phyloP scores from a whole-genome alignment of 2,888 invertebrate genomes.

The Trachelus stipa region DNA sequence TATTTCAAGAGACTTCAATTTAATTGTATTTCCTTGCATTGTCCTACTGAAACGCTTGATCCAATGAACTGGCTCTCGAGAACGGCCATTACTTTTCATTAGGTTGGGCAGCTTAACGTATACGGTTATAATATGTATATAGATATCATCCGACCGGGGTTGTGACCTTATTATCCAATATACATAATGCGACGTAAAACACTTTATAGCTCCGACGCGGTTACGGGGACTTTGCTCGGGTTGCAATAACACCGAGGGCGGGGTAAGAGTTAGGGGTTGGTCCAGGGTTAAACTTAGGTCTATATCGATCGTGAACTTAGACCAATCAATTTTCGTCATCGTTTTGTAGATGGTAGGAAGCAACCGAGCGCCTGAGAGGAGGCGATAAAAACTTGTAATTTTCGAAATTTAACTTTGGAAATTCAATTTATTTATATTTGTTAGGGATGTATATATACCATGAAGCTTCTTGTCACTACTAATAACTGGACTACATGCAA shows the following conservation, averaged over 20 bases:
- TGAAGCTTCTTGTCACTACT: too few species aligned
- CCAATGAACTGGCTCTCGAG: slow-evolving; percentile 15
- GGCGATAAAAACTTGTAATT: too few species aligned
- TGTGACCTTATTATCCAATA: slow-evolving; percentile 12
- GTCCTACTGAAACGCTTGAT: slow-evolving; percentile 5
- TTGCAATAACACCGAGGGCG: not conserved
- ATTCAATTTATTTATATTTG: too few species aligned
- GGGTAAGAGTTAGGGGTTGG: too few species aligned
- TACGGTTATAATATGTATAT: not conserved
- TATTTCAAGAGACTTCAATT: too few species aligned
- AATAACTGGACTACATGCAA: too few species aligned
- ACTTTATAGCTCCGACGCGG: slow-evolving; percentile 8
- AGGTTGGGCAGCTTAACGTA: slow-evolving; percentile 19
- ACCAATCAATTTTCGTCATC: slow-evolving; percentile 5
- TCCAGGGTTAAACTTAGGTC: slow-evolving; percentile 1
- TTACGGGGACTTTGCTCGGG: not conserved
- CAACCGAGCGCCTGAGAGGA: not conserved
- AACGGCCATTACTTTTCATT: slow-evolving; percentile 20
- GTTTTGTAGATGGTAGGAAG: not conserved
- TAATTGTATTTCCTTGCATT: not conserved
- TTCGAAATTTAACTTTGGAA: too few species aligned
- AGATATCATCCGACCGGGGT: not conserved
- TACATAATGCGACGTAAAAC: slow-evolving; percentile 11
- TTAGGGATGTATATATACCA: too few species aligned
- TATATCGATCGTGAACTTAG: slow-evolving; percentile 2